phyloP scores from a whole-genome alignment of 2,113 vertebrate species.

The Prunella himalayana region DNA sequence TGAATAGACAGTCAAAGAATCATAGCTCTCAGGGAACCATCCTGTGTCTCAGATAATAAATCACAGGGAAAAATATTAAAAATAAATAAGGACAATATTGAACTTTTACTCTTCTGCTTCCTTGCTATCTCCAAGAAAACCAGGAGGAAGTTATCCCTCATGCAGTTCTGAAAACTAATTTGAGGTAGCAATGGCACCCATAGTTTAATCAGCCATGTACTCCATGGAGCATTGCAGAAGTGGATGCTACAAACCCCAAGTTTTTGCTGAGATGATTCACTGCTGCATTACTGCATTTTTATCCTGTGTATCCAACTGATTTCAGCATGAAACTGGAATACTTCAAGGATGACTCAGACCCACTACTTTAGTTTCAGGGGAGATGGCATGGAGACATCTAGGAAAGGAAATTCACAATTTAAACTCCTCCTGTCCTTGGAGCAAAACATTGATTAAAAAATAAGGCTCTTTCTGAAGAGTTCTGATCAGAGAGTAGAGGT shows the following conservation, averaged over 20 bases:
- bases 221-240: not conserved
- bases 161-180: not conserved
- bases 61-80: conserved; percentile 14
- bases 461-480: not conserved
- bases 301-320: not conserved
- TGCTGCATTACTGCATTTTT: not conserved
- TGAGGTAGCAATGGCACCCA: not conserved
- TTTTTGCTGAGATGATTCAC: not conserved
- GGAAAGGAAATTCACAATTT: not conserved
- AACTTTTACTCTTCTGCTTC: not conserved
- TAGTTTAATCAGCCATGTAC: not conserved
- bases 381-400: not conserved
- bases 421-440: not conserved
- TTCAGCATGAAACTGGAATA: not conserved
- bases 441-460: not conserved
- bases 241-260: not conserved
- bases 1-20: not conserved
- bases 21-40: not conserved
- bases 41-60: conserved; percentile 26
- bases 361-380: not conserved
- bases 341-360: not conserved
- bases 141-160: not conserved
- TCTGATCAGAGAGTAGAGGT: not conserved
- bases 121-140: not conserved
- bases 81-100: conserved; percentile 9